A percentile compares a stretch with the other conserved stretches of the same genome.
Conservation (phyloP, 2,113 vertebrate genomes). For the Noctilio leporinus region DNA sequence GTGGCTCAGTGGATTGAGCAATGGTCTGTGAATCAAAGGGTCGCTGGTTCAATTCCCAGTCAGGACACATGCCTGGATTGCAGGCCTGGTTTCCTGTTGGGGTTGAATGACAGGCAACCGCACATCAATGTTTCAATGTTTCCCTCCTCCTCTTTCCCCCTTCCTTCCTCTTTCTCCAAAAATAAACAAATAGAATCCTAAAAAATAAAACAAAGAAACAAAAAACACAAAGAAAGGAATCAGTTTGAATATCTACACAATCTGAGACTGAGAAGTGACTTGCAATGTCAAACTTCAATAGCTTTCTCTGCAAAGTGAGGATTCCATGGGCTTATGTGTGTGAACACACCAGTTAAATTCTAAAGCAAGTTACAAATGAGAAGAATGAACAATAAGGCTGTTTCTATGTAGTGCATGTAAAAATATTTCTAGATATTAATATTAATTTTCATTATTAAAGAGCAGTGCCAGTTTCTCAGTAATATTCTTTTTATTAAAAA, state of each 20-base stretch:
- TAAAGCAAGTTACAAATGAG: neutral
- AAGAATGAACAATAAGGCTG: neutral
- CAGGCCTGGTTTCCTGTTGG: no score
- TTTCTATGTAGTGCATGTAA: conserved; percentile 6
- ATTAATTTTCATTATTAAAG: conserved; percentile 56
- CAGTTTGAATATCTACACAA: neutral
- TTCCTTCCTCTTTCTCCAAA: no score
- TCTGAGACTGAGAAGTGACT: neutral
- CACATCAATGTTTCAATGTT: no score
- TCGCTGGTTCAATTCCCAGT: no score
- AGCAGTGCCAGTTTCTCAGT: conserved; percentile 21
- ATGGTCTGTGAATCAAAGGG: no score
- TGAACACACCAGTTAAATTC: neutral
- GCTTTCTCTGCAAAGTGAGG: neutral
- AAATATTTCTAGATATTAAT: conserved; percentile 42
- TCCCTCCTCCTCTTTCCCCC: no score
- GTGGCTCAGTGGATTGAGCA: no score
- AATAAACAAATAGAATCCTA: no score
- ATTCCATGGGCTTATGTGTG: neutral
- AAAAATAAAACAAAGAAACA: no score
- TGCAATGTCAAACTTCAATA: neutral
- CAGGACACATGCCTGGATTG: no score
- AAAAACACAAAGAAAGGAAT: no score
- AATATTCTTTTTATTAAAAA: conserved; percentile 32
- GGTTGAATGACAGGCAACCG: no score